Evolutionary conservation across 92 coral and sea anemone species (phyloP).

Genomic region (Scolanthus callimorphus): DNA sequence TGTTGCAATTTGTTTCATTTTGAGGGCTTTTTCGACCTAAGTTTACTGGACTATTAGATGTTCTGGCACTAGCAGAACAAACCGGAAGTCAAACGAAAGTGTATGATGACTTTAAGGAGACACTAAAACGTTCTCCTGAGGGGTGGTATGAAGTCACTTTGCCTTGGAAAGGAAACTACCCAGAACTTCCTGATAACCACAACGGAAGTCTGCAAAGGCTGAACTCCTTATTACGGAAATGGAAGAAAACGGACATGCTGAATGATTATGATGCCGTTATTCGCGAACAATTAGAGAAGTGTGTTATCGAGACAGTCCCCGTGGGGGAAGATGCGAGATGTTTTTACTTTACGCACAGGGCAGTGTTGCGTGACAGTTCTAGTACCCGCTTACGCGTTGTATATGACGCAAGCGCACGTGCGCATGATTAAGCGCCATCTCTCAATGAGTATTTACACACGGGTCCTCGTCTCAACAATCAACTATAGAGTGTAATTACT

Average conservation of each 20-base stretch:
- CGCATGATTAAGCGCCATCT: conserved; percentile 15
- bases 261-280: conserved; percentile 19
- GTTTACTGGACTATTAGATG: too few species aligned
- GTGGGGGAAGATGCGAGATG: conserved; percentile 5
- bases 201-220: conserved; percentile 26
- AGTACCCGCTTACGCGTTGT: conserved; percentile 37
- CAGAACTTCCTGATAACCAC: background rate
- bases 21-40: too few species aligned
- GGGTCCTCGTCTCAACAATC: conserved; percentile 36
- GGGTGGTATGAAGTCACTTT: background rate
- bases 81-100: too few species aligned
- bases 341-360: conserved; percentile 46
- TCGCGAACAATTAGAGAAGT: conserved; percentile 29
- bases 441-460: conserved; percentile 33
- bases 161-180: background rate
- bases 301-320: conserved; percentile 25
- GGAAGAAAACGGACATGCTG: conserved; percentile 23
- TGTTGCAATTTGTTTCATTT: too few species aligned
- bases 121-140: too few species aligned
- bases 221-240: conserved; percentile 9
- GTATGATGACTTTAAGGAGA: too few species aligned
- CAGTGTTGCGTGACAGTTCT: conserved; percentile 28
- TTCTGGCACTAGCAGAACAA: too few species aligned
- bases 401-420: conserved; percentile 33
- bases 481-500: conserved; percentile 30